Conservation (phyloP, 1,140 invertebrate genomes). For the Pygmarrhopalites habei region DNA sequence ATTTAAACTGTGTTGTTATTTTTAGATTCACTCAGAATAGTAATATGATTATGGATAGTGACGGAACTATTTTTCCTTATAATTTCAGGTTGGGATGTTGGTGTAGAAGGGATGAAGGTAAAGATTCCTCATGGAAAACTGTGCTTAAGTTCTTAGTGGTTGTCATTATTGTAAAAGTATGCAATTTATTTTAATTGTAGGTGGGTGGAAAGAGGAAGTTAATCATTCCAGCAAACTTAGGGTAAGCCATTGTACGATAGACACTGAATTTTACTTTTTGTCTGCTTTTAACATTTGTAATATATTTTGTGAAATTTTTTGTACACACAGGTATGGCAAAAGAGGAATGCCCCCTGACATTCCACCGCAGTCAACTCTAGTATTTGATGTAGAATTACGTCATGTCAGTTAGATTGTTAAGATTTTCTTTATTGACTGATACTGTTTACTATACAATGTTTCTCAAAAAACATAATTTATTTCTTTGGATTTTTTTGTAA, state of each 20-base stretch:
- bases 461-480: too few relatives aligned
- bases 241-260: too few relatives aligned
- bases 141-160: too few relatives aligned
- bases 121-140: too few relatives aligned
- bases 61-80: too few relatives aligned
- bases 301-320: constrained; percentile 37
- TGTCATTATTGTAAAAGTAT: too few relatives aligned
- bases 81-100: constrained; percentile 87
- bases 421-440: not conserved
- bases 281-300: too few relatives aligned
- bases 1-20: too few relatives aligned
- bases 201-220: constrained; percentile 83
- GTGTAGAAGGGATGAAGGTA: constrained; percentile 80
- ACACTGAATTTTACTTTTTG: too few relatives aligned
- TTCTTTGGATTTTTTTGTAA: not conserved
- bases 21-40: too few relatives aligned
- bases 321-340: not conserved
- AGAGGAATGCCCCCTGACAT: constrained; percentile 54
- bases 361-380: constrained; percentile 70
- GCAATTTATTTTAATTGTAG: too few relatives aligned
- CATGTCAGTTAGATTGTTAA: constrained; percentile 58
- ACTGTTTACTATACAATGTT: not conserved
- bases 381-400: constrained; percentile 82
- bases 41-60: too few relatives aligned
- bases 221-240: constrained; percentile 72